A percentile compares a stretch with the other conserved stretches of the same genome.
Conservation (phyloP, 2,113 vertebrate species). For the Prionailurus viverrinus region DNA sequence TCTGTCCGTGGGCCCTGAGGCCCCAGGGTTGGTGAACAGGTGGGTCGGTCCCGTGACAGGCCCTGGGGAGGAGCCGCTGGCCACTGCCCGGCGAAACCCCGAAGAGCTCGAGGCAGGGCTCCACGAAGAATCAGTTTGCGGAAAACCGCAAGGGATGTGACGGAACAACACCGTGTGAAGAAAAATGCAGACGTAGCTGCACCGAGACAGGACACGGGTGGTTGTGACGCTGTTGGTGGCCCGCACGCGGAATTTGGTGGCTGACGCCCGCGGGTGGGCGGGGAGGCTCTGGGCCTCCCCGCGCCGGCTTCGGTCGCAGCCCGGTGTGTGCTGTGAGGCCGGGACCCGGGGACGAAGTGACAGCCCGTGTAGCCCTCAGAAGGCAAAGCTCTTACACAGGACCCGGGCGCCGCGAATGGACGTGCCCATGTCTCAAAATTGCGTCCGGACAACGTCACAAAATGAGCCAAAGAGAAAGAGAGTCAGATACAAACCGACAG, state of each 20-base stretch:
- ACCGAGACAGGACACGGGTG: not conserved
- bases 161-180: not conserved
- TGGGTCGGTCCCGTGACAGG: not conserved
- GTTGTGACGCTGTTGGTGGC: not conserved
- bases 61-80: not conserved
- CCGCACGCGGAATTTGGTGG: fast-evolving
- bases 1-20: not conserved
- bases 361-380: not conserved
- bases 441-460: not conserved
- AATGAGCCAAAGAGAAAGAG: not conserved
- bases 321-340: fast-evolving
- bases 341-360: not conserved
- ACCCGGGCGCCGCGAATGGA: not conserved
- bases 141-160: not conserved
- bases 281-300: fast-evolving
- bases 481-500: not conserved
- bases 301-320: fast-evolving
- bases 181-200: not conserved
- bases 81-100: not conserved
- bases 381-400: not conserved
- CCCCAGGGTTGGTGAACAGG: not conserved
- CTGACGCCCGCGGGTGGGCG: fast-evolving
- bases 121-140: not conserved
- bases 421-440: not conserved
- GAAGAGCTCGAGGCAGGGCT: not conserved